phyloP scores from a whole-genome alignment of 1,140 invertebrate genomes.

The Atopsyche davidsoni region DNA sequence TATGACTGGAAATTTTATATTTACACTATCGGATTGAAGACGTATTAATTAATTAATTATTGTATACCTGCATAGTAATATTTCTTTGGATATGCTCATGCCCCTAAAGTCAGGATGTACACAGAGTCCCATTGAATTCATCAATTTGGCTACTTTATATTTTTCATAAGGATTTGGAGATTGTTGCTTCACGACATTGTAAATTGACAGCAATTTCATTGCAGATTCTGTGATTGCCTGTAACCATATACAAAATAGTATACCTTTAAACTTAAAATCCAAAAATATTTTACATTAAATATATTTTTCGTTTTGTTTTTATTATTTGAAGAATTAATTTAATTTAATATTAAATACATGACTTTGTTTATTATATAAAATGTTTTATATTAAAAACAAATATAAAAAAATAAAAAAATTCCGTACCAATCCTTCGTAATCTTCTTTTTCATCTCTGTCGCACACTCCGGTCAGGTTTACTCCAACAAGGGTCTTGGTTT shows the following conservation, averaged over 20 bases:
- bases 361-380: slow-evolving; percentile 8
- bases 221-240: slow-evolving; percentile 1
- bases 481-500: slow-evolving; percentile 13
- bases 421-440: slow-evolving; percentile 17
- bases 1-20: too few species aligned
- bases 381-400: background rate
- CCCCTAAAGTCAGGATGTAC: slow-evolving; percentile 20
- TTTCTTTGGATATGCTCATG: slow-evolving; percentile 17
- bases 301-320: too few species aligned
- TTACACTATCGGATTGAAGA: too few species aligned
- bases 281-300: too few species aligned
- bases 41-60: background rate
- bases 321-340: too few species aligned
- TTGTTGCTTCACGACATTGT: slow-evolving; percentile 11
- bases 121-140: slow-evolving; percentile 18
- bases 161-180: slow-evolving; percentile 17
- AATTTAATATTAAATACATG: too few species aligned
- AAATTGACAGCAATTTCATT: slow-evolving; percentile 8
- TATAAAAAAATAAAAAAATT: background rate
- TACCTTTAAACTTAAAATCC: background rate
- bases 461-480: slow-evolving; percentile 17
- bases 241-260: background rate
- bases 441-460: slow-evolving; percentile 1
- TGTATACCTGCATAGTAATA: slow-evolving; percentile 15
- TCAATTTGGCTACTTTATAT: slow-evolving; percentile 12